Percentiles rank a stretch among this genome's conserved stretches.
Evolutionary conservation across 2,113 vertebrate species (phyloP).

Genomic region (Otolemur garnettii): DNA sequence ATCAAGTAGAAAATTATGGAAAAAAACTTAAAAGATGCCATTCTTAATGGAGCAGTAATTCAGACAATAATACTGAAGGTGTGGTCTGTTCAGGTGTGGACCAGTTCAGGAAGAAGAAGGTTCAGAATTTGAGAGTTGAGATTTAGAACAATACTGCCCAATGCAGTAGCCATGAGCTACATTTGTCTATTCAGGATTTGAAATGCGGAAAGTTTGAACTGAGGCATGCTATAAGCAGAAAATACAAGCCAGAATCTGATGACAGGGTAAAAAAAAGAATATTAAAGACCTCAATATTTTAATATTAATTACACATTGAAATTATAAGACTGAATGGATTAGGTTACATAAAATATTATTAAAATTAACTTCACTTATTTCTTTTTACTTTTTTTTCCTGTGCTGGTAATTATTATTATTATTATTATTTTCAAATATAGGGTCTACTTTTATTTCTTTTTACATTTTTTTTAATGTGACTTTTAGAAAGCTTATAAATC

Average conservation of each 20-base stretch:
- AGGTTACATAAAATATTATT: background rate
- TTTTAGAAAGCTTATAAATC: constrained; percentile 41
- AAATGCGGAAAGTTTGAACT: background rate
- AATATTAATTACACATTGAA: constrained; percentile 33
- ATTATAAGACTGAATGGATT: constrained; percentile 13
- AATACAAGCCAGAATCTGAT: background rate
- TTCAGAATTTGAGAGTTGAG: background rate
- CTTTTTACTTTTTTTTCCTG: background rate
- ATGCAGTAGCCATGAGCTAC: background rate
- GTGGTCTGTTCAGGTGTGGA: background rate
- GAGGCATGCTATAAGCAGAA: background rate
- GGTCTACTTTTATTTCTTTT: background rate
- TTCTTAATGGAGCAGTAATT: background rate
- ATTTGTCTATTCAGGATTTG: background rate
- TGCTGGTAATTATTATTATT: no score
- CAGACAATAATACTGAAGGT: background rate
- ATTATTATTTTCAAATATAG: no score
- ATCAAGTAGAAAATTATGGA: background rate
- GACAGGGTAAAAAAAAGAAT: background rate
- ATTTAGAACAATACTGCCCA: background rate
- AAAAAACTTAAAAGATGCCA: background rate
- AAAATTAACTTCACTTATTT: constrained; percentile 8
- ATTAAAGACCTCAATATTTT: constrained; percentile 1
- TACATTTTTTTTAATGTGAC: constrained; percentile 23
- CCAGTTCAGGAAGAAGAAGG: background rate